A percentile compares a stretch with the other conserved stretches of the same genome.
Evolutionary conservation across 2,888 invertebrate genomes (phyloP).

Genomic region (Caenorhabditis sp.): DNA sequence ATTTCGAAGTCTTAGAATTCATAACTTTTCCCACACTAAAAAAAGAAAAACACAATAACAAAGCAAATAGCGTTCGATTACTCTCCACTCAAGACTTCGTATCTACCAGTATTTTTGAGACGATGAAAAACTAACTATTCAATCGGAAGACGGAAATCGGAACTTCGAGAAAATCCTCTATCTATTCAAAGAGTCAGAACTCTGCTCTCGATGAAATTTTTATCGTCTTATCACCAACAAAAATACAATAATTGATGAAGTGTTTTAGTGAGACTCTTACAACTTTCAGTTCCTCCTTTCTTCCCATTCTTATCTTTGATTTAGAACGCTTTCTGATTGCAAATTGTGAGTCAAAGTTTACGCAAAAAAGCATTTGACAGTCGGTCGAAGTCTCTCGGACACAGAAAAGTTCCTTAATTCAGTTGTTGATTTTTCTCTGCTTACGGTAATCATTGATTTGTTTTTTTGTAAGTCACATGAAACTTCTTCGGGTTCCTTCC

Average conservation of each 20-base stretch:
- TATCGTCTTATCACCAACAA: slow-evolving; percentile 11
- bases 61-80: no score
- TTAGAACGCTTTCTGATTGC: not conserved
- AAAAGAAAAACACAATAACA: no score
- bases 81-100: no score
- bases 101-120: no score
- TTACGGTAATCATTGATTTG: slow-evolving; percentile 1
- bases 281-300: not conserved
- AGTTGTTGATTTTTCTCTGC: not conserved
- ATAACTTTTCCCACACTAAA: no score
- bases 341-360: not conserved
- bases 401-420: not conserved
- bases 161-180: no score
- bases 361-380: not conserved
- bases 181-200: no score
- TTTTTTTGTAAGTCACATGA: not conserved
- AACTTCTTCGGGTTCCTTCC: not conserved
- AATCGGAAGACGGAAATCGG: no score
- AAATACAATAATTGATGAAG: slow-evolving; percentile 12
- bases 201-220: not conserved
- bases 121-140: no score
- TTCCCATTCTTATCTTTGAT: not conserved
- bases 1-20: no score
- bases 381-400: not conserved
- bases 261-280: not conserved